Base-by-base conservation (phyloP, 1,140 invertebrate genomes). In the Harpegnathos saltator region DNA sequence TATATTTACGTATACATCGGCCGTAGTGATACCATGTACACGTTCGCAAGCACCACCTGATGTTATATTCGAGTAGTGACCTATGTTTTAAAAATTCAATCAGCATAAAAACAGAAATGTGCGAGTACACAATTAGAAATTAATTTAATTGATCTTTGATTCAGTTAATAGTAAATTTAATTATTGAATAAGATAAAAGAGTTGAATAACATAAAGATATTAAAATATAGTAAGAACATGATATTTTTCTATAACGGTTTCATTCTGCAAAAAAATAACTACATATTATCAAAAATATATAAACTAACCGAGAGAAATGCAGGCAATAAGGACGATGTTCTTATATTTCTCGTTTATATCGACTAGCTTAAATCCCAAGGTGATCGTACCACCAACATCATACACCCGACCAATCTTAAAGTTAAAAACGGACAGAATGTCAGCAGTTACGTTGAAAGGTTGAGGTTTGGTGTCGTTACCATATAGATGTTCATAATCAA, bases 381-480 rank as follows among this genome's bases (percentile, higher is more conserved):
- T 95, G 4, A 97, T 87, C 0, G 96, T 97, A 0, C 97, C 97
- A 0, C 97, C 97, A 29, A 96, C 96, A 82, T 97, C 97, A 62
- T 96, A 94, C 22, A 96, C 95, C n/a, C 96, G 92, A 58, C 95
- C 95, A 17, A 97, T 92, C 19, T 95, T 94, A 82, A 97, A 97
- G 58, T 95, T 95, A 48, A 97, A 93, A 17, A 95, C 94, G 73
- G 95, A 95, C 11, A 96, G 92, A 62, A 95, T 94, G 48, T 95
- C 92, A 0, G 94, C 95, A 0, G 96, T 96, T 9, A 97, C 83
- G 89, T 97, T 97, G 0, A 97, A 91, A 1, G 96, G 89, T 38
- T 95, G 95, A 0, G 96, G 95, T 33, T 96, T 95, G n/a, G 71
- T 96, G 91, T 82, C 95, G 68, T 96, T 95, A 54, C 95, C 95